Evolutionary conservation across 2,888 invertebrate species (phyloP), one percentile per base, ranked within the genome.

Genomic region (Osedax frankpressi): DNA sequence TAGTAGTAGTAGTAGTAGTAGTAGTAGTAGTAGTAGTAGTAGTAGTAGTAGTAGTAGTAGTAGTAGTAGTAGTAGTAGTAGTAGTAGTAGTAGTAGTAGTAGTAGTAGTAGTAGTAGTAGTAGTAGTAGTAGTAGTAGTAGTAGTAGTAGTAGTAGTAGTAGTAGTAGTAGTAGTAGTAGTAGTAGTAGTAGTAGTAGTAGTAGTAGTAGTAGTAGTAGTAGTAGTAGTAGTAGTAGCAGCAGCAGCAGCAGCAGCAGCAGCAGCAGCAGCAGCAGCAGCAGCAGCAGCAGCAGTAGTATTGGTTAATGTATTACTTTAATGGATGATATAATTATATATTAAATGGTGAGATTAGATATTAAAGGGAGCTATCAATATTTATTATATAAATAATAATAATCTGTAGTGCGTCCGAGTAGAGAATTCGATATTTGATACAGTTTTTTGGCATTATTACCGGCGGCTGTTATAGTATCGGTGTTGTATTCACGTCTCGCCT

Each of bases 21-120:
- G 62, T 62, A 1, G 62, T 62, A 62, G 62, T 62, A 1, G 62
- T 62, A 62, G 3, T 62, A 1, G 62, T 62, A 62, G 62, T 11
- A 1, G 62, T 62, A 62, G 62, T 11, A 1, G 62, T 62, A 62
- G 62, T 11, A 1, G 62, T 62, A 62, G 62, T 11, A 1, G 62
- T 62, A 6, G 62, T 3, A 1, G 62, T 62, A 62, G 62, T 62
- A 1, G 62, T 62, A 62, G 62, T 62, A 62, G 62, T 62, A 62
- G 62, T 65, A 65, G 65, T 65, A 65, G 65, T 65, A 65, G 65
- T 65, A 65, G 2, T 65, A 65, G 65, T 65, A 65, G 65, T 65
- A 65, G 65, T 65, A 65, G 65, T 65, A 65, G 65, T 63, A 65
- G 19, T 65, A 65, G 19, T 65, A 65, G 65, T 65, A 65, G 65